phyloP scores from a whole-genome alignment of 2,113 vertebrate species.

The Heterocephalus glaber region DNA sequence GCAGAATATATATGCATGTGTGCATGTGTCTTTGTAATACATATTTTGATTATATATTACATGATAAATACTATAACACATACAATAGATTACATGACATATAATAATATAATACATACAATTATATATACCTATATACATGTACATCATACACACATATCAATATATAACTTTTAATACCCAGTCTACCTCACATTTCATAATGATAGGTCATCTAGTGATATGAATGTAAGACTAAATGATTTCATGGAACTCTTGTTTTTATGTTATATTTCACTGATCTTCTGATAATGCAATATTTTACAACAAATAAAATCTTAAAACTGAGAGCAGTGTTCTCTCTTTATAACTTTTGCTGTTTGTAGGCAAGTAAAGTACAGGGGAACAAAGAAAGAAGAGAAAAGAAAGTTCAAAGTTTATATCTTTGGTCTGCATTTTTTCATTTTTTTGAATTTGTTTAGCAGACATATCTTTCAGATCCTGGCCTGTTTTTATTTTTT shows the following conservation, averaged over 20 bases:
- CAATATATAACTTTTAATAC: not conserved
- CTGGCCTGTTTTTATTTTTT: too few relatives aligned
- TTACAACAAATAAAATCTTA: constrained; percentile 72
- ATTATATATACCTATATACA: too few relatives aligned
- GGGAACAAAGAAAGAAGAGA: not conserved
- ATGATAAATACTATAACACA: not conserved
- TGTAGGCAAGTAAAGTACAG: not conserved
- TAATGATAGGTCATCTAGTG: not conserved
- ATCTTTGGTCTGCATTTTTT: not conserved
- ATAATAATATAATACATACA: too few relatives aligned
- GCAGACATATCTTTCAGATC: not conserved
- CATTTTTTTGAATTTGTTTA: not conserved
- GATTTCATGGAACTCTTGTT: constrained; percentile 66
- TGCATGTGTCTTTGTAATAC: not conserved
- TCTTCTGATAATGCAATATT: constrained; percentile 38
- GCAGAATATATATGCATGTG: not conserved
- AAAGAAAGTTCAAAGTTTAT: too few relatives aligned
- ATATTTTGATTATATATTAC: not conserved
- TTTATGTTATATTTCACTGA: constrained; percentile 29
- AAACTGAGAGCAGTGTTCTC: constrained; percentile 71
- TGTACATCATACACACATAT: not conserved
- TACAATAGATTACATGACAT: not conserved
- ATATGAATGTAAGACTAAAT: not conserved
- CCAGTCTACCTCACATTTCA: not conserved
- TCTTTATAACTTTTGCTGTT: constrained; percentile 64